A percentile compares a stretch with the other conserved stretches of the same genome.
phyloP scores from a whole-genome alignment of 1,140 invertebrate genomes.

The Tigriopus japonicus region DNA sequence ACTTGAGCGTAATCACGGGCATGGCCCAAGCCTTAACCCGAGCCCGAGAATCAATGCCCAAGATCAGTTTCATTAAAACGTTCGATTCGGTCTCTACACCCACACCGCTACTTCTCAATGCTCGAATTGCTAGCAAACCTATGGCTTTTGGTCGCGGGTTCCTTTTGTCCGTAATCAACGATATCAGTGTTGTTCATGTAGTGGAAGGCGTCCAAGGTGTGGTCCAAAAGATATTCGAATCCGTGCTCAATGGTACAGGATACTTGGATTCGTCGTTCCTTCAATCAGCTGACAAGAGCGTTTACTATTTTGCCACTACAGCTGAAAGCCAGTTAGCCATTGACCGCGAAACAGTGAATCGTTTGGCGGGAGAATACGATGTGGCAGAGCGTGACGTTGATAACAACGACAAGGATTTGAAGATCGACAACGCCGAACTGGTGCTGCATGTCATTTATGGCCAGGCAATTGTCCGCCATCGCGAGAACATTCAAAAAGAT shows the following conservation, averaged over 20 bases:
- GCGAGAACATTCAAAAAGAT: background rate
- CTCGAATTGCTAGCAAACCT: conserved; percentile 50
- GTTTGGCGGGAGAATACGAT: conserved; percentile 72
- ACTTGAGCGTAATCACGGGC: conserved; percentile 50
- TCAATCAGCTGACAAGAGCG: conserved; percentile 68
- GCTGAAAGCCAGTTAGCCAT: conserved; percentile 65
- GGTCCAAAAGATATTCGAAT: conserved; percentile 64
- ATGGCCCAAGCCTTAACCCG: conserved; percentile 71
- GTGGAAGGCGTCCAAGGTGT: conserved; percentile 8
- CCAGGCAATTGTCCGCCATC: conserved; percentile 27
- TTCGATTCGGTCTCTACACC: conserved; percentile 20
- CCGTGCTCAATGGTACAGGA: conserved; percentile 76
- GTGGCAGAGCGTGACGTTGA: conserved; percentile 75
- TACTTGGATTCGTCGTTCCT: conserved; percentile 68
- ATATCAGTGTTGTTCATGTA: conserved; percentile 30
- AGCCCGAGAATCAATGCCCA: conserved; percentile 29
- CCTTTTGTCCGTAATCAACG: conserved; percentile 54
- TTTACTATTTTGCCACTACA: conserved; percentile 87
- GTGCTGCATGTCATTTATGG: conserved; percentile 7
- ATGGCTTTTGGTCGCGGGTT: conserved; percentile 77
- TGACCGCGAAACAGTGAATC: conserved; percentile 66
- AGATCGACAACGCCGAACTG: conserved; percentile 39
- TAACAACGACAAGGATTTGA: conserved; percentile 44
- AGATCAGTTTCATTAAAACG: conserved; percentile 17
- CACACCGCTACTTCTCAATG: conserved; percentile 40